Base-by-base conservation (phyloP, 2,888 invertebrate species). In the Tetragonisca angustula region DNA sequence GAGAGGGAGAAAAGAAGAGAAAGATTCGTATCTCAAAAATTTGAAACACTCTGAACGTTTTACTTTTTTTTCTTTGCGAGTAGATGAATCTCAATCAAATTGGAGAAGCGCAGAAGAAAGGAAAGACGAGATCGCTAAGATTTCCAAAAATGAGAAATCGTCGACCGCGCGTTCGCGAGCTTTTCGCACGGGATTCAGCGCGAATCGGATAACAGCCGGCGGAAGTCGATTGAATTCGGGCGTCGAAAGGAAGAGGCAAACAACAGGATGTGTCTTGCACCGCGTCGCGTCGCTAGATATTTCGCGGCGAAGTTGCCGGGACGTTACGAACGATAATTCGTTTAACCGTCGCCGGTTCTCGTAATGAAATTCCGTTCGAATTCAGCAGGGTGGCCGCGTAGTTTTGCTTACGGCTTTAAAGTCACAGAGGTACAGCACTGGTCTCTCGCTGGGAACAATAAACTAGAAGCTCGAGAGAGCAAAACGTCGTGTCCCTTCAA, bases 301-400 rank as follows among this genome's bases (percentile, higher is more conserved):
- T 36, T 6, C 62, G 32, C 27, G 27, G 27, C 27, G 27, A 61
- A 69, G 67, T 65, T 61, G 52, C 43, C 61, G 32, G 32, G 56
- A n/a, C 49, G n/a, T 50, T 73, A 76, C 64, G 68, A 43, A 68
- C 72, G 32, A 75, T 83, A 65, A 84, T 73, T 84, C 64, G 56
- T 24, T 83, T 83, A 74, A 19, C 69, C 19, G 21, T 13, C 50
- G 76, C 75, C 67, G 21, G 27, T n/a, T 61, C 52, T 19, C 50
- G 54, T 83, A 88, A 87, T 80, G 79, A 90, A 90, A 88, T 89
- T 84, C 76, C 80, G 50, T 71, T 82, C 65, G 77, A 77, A 74
- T 62, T 67, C 65, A 61, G 70, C 19, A 15, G n/a, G 59, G 24
- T 71, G n/a, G 61, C 27, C 19, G 6, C 52, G 32, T 67, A 43